phyloP scores from a whole-genome alignment of 2,113 vertebrate genomes.

The cat (Felis catus) region F.catus_Fca126_mat1.0 CM031413.1:104852001-104852500 shows the following conservation, averaged over 20 bases:
- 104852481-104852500: neutral
- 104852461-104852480: neutral
- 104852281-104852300: neutral
- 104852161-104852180: conserved; percentile 44
- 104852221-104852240: neutral
- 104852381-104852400: neutral
- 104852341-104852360: neutral
- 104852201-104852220: neutral
- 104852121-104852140: neutral
- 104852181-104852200: conserved; percentile 1
- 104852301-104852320: neutral
- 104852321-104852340: neutral
- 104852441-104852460: neutral
- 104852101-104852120: conserved; percentile 53
- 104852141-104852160: neutral
- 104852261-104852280: neutral
- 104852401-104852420: neutral
- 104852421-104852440: neutral
- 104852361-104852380: neutral
- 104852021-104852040: conserved; percentile 90
- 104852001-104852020: conserved; percentile 94
- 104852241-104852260: neutral
- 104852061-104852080: conserved; percentile 92
- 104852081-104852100: conserved; percentile 79
- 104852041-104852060: conserved; percentile 89